Percentiles rank a stretch among this genome's conserved stretches.
Evolutionary conservation across 1,140 invertebrate genomes (phyloP).

Genomic region (Armadillidium nasatum): DNA sequence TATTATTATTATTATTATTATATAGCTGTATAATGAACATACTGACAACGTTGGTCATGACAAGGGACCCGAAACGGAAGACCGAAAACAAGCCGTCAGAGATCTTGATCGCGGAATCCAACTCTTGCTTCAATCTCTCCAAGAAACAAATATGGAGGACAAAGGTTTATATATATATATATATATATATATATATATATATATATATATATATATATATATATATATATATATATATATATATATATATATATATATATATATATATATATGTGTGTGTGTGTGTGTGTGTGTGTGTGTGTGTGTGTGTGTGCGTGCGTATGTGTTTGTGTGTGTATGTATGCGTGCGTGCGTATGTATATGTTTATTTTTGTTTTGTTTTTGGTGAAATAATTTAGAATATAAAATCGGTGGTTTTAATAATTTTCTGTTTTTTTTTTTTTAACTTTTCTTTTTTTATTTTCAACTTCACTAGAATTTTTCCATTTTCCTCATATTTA

Average conservation of each 20-base stretch:
- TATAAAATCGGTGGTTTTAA: too few species aligned
- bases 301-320: neutral
- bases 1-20: neutral
- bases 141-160: slow-evolving; percentile 40
- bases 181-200: neutral
- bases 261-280: neutral
- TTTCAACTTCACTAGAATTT: too few species aligned
- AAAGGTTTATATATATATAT: neutral
- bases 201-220: neutral
- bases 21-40: slow-evolving; percentile 47
- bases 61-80: slow-evolving; percentile 48
- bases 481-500: too few species aligned
- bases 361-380: too few species aligned
- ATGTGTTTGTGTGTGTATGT: neutral
- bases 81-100: slow-evolving; percentile 45
- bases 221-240: slow-evolving; percentile 1
- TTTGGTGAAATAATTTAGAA: too few species aligned
- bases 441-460: too few species aligned
- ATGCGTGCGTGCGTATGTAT: neutral
- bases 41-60: slow-evolving; percentile 48
- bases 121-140: slow-evolving; percentile 45
- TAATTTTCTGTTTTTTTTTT: too few species aligned
- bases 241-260: neutral
- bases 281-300: neutral
- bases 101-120: slow-evolving; percentile 46